Conservation (phyloP, 2,797 vertebrate species). For the Myripristis murdjan region DNA sequence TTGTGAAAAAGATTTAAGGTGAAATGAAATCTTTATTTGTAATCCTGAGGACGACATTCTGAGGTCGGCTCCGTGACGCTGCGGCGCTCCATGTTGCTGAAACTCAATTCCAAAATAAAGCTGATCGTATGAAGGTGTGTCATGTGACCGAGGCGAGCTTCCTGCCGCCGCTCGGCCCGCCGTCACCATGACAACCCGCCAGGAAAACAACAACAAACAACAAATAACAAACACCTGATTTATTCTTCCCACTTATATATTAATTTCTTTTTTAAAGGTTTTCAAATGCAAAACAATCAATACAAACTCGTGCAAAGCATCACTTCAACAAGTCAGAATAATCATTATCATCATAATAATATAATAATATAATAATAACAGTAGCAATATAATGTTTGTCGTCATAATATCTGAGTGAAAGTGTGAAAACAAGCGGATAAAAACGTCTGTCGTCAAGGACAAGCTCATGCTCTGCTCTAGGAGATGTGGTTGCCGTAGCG, state of each 20-base stretch:
- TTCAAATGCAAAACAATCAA: slow-evolving; percentile 43
- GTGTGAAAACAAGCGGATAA: not conserved
- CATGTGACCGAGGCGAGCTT: too few species aligned
- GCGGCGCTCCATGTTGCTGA: too few species aligned
- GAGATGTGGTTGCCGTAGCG: not conserved
- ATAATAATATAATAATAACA: not conserved
- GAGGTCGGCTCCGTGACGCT: too few species aligned
- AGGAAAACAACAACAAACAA: not conserved
- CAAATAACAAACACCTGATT: slow-evolving; percentile 44
- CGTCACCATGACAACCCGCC: too few species aligned
- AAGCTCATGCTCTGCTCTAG: slow-evolving; percentile 24
- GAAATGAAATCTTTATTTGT: too few species aligned
- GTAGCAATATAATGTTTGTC: not conserved
- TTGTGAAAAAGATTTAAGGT: too few species aligned
- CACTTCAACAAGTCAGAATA: slow-evolving; percentile 69
- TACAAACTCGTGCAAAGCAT: slow-evolving; percentile 73
- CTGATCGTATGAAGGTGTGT: too few species aligned
- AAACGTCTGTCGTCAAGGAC: not conserved
- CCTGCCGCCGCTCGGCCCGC: too few species aligned
- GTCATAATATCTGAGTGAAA: too few species aligned
- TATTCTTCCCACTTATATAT: slow-evolving; percentile 40
- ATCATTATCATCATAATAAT: too few species aligned
- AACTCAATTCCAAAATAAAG: too few species aligned
- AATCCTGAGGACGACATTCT: too few species aligned
- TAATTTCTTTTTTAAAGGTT: slow-evolving; percentile 10